Percentiles rank a stretch among this genome's conserved stretches.
phyloP scores from a whole-genome alignment of 2,113 vertebrate genomes.

The Astur gentilis region DNA sequence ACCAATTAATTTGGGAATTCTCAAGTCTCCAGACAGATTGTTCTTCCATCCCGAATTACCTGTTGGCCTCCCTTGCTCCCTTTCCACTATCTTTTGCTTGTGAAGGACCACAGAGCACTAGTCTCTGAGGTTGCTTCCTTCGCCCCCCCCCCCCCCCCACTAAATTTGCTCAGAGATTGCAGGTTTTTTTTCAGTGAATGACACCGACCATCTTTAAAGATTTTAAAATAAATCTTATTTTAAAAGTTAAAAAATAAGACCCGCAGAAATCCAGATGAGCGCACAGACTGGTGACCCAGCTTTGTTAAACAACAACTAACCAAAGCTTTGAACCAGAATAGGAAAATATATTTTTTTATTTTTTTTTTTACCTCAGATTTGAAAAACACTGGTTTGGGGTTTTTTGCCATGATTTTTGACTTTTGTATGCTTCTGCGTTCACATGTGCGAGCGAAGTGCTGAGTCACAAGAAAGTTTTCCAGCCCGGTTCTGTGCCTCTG shows the following conservation, averaged over 20 bases:
- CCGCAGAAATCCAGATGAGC: background rate
- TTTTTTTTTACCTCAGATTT: background rate
- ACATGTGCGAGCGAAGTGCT: background rate
- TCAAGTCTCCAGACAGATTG: background rate
- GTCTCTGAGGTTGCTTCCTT: background rate
- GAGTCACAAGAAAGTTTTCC: slow-evolving; percentile 51
- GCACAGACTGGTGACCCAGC: background rate
- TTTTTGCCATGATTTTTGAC: background rate
- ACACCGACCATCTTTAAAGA: background rate
- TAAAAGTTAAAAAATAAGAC: background rate
- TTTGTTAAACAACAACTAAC: background rate
- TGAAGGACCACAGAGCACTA: background rate
- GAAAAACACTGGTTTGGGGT: background rate
- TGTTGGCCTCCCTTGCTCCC: background rate
- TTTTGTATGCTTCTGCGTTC: background rate
- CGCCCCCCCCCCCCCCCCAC: rapidly evolving
- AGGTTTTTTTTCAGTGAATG: background rate
- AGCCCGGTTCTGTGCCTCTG: background rate
- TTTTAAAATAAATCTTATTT: background rate
- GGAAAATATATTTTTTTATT: background rate
- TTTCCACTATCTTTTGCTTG: background rate
- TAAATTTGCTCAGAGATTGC: background rate
- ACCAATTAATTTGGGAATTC: background rate
- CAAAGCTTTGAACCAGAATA: background rate
- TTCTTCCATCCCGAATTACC: background rate